Evolutionary conservation across 2,888 invertebrate species (phyloP).

Genomic region (Carcina quercana): DNA sequence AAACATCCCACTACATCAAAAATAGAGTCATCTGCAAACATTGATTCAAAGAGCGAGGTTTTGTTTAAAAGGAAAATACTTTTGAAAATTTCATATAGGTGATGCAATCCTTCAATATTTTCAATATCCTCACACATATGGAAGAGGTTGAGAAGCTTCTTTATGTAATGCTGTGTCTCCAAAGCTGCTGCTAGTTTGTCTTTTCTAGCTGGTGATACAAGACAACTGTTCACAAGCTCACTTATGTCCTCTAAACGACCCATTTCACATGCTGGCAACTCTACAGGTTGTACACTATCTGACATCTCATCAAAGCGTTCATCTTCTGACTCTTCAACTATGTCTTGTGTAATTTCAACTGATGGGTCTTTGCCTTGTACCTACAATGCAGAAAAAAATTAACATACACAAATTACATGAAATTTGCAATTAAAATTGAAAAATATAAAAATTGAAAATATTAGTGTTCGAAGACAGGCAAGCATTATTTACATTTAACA

Average conservation of each 20-base stretch:
- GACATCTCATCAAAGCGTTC: slow-evolving; percentile 98
- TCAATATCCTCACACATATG: slow-evolving; percentile 98
- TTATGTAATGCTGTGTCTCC: slow-evolving; percentile 96
- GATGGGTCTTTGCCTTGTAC: slow-evolving; percentile 99
- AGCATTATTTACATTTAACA: no score
- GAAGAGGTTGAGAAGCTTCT: slow-evolving; percentile 95
- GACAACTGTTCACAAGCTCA: slow-evolving; percentile 90
- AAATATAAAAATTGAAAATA: no score
- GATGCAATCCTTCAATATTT: slow-evolving; percentile 94
- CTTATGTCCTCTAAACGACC: slow-evolving; percentile 95
- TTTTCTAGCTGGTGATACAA: slow-evolving; percentile 91
- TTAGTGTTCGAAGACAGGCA: no score
- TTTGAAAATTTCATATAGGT: slow-evolving; percentile 98
- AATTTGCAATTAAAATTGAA: no score
- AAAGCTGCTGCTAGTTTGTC: slow-evolving; percentile 95
- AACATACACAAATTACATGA: no score
- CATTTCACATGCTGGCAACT: slow-evolving; percentile 96
- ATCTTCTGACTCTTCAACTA: slow-evolving; percentile 97
- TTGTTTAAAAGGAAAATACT: slow-evolving; percentile 99
- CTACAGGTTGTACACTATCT: slow-evolving; percentile 94
- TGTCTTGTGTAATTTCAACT: slow-evolving; percentile 97
- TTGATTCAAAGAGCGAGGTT: slow-evolving; percentile 96
- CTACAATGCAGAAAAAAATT: no score
- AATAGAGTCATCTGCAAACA: slow-evolving; percentile 97
- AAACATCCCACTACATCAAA: slow-evolving; percentile 98